Percentiles rank a stretch among this genome's conserved stretches.
phyloP scores from a whole-genome alignment of 1,140 invertebrate genomes.

The Arion vulgaris region DNA sequence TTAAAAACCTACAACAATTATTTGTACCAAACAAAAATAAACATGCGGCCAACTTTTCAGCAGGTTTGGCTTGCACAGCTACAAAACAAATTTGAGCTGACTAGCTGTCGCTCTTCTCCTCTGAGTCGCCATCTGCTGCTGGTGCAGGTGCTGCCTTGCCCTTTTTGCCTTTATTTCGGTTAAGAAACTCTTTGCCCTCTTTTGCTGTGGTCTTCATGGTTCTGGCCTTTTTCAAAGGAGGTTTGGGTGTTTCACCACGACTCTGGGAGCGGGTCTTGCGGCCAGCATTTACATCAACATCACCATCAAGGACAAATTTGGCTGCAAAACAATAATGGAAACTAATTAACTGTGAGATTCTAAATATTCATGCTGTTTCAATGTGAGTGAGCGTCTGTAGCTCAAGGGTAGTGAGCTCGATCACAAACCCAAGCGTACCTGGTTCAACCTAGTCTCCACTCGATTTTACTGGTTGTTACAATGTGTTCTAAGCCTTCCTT shows the following conservation, averaged over 20 bases:
- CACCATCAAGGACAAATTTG: constrained; percentile 49
- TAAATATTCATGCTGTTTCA: too few relatives aligned
- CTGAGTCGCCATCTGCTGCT: background rate
- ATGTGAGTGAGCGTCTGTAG: too few relatives aligned
- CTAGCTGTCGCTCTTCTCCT: constrained; percentile 19
- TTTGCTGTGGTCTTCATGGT: constrained; percentile 58
- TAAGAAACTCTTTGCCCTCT: constrained; percentile 57
- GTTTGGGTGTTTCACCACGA: constrained; percentile 47
- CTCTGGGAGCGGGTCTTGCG: constrained; percentile 55
- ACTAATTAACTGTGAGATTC: background rate
- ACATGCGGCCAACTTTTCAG: background rate
- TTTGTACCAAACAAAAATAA: background rate
- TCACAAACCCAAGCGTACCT: too few relatives aligned
- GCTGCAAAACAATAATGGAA: constrained; percentile 42
- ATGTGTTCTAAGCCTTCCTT: too few relatives aligned
- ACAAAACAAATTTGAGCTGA: background rate
- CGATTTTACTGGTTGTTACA: too few relatives aligned
- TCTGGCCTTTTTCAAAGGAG: constrained; percentile 53
- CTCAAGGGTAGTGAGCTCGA: too few relatives aligned
- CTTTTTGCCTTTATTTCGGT: constrained; percentile 51
- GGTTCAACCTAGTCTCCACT: too few relatives aligned
- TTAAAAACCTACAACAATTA: too few relatives aligned
- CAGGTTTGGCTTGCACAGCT: background rate
- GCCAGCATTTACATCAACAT: constrained; percentile 55
- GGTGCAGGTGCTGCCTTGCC: constrained; percentile 28